Evolutionary conservation across 2,113 vertebrate genomes (phyloP), one percentile per base, ranked within the genome.

Genomic region (Odontesthes bonariensis): DNA sequence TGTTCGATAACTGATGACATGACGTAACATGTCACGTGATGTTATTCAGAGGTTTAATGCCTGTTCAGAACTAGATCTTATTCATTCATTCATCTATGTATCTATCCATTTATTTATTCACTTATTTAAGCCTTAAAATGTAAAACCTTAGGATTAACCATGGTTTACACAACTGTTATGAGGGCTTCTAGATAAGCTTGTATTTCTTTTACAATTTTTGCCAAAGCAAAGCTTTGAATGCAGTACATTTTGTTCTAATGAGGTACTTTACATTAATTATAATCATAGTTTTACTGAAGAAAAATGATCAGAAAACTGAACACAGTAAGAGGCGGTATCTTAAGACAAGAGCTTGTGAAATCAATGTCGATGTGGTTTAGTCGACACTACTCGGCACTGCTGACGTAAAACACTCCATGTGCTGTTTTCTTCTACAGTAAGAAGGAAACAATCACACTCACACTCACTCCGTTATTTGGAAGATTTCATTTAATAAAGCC

Each of bases 401-500:
- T 53, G 13, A 53, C 9, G 49, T 53, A 11, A 19, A 75, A 55
- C 1, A 14, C 23, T 38, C 22, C 4, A 62, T 67, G 67, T 53
- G 17, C 16, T 64, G 40, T 31, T 53, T 22, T 23, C 31, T 42
- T 10, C 22, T 55, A 5, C 8, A 46, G 13, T 20, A 14, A 22
- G 16, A 42, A 47, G 13, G 42, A 49, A 59, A 67, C 46, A 42
- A 42, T 75, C 53, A 75, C 19, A 63, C 27, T 62, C 64, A n/a
- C 65, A 49, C 9, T 55, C 59, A 22, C 33, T 55, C 22, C 16
- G 33, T 38, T 27, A 44, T 31, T 42, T n/a, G 2, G 20, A 73
- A 31, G 52, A 68, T 63, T 67, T 27, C 51, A 19, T 51, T 73
- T 71, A 69, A 65, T 67, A 60, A 81, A 73, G 19, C 51, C 20